A percentile compares a stretch with the other conserved stretches of the same genome.
These are phyloP conservation scores for Cephus spinipes DNA, from an alignment of 2,888 invertebrate genomes.

Conservation along the genomic window DNA sequence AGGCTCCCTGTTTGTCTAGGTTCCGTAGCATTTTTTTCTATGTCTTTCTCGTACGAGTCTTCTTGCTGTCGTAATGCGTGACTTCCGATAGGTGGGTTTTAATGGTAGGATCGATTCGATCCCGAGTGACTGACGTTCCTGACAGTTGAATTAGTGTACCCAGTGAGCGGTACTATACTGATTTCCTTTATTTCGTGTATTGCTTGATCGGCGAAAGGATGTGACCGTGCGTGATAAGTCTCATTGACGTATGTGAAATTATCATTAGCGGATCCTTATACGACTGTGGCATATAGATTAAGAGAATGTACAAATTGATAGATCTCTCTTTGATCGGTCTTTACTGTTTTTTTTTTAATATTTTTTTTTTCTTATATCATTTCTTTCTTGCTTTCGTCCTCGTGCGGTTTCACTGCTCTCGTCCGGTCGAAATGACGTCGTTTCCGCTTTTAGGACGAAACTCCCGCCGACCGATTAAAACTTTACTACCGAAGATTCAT, in stretches of 20 bases:
- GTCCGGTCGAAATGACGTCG: neutral
- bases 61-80: neutral
- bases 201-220: neutral
- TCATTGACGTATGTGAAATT: neutral
- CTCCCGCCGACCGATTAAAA: neutral
- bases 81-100: neutral
- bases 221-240: neutral
- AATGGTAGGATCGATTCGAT: neutral
- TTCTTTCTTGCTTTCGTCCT: neutral
- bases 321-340: neutral
- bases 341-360: neutral
- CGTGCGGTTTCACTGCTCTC: slow-evolving; percentile 2
- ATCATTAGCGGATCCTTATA: neutral
- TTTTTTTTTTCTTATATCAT: neutral
- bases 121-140: neutral
- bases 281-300: neutral
- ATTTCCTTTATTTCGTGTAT: neutral
- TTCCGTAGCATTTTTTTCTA: neutral
- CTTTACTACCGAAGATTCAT: neutral
- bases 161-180: neutral
- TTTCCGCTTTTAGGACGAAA: neutral
- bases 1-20: neutral
- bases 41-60: neutral
- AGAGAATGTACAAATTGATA: neutral
- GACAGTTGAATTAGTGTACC: neutral